Evolutionary conservation across 2,888 invertebrate species (phyloP).

Genomic region (Drosophila longiperda): DNA sequence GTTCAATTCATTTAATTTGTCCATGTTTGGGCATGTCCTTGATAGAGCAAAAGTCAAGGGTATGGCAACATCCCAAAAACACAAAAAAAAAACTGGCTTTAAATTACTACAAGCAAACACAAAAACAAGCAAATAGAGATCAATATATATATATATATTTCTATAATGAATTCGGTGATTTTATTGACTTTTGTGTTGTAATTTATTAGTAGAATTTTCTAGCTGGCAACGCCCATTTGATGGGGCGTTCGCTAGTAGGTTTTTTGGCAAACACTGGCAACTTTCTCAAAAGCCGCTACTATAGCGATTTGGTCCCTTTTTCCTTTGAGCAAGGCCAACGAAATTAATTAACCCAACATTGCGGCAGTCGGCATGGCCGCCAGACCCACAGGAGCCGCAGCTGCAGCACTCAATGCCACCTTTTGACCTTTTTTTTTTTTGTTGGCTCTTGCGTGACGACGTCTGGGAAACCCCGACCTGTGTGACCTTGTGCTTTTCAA

Average conservation of each 20-base stretch:
- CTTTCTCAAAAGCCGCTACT: slow-evolving; percentile 44
- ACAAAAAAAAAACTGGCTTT: slow-evolving; percentile 50
- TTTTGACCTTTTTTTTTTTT: slow-evolving; percentile 62
- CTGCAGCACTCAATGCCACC: slow-evolving; percentile 52
- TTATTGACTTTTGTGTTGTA: slow-evolving; percentile 72
- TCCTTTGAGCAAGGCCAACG: slow-evolving; percentile 49
- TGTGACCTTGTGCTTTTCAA: slow-evolving; percentile 59
- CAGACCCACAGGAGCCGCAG: slow-evolving; percentile 45
- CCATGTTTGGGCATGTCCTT: slow-evolving; percentile 50
- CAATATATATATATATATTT: slow-evolving; percentile 20
- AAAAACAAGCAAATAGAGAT: slow-evolving; percentile 21
- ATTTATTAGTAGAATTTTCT: slow-evolving; percentile 68
- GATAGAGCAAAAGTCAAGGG: slow-evolving; percentile 66
- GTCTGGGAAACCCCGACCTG: slow-evolving; percentile 21
- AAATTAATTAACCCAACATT: slow-evolving; percentile 72
- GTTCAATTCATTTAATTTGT: slow-evolving; percentile 62
- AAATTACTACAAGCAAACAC: slow-evolving; percentile 58
- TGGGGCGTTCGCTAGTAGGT: slow-evolving; percentile 39
- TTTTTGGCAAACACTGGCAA: slow-evolving; percentile 58
- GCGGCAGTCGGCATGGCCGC: slow-evolving; percentile 20
- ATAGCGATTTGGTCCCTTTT: slow-evolving; percentile 26
- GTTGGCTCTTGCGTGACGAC: slow-evolving; percentile 17
- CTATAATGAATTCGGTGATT: slow-evolving; percentile 78
- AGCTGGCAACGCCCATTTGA: slow-evolving; percentile 50
- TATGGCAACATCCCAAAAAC: slow-evolving; percentile 45